Conservation (phyloP, 1,140 invertebrate species). For the Vollenhovia emeryi region DNA sequence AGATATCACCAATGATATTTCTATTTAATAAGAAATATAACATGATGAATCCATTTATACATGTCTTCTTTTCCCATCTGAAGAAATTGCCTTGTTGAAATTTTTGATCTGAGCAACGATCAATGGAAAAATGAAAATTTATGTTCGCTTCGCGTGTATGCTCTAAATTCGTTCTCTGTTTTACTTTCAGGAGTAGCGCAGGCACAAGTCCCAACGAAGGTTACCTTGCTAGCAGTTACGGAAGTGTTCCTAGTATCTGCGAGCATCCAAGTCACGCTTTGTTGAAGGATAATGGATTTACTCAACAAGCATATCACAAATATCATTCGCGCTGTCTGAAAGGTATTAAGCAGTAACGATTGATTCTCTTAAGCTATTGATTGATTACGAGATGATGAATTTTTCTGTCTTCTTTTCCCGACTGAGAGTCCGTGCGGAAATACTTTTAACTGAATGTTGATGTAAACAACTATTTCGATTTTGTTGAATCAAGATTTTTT, state of each 20-base stretch:
- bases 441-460: conserved; percentile 71
- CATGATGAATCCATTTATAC: background rate
- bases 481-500: conserved; percentile 14
- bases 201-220: conserved; percentile 90
- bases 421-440: conserved; percentile 74
- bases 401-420: conserved; percentile 85
- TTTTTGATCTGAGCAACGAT: background rate
- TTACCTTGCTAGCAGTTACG: conserved; percentile 89
- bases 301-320: conserved; percentile 98
- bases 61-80: conserved; percentile 56
- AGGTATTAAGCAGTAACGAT: conserved; percentile 84
- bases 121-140: background rate
- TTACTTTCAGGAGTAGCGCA: conserved; percentile 88
- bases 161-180: conserved; percentile 7
- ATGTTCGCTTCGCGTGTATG: background rate
- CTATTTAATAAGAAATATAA: background rate
- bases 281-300: conserved; percentile 98
- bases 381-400: conserved; percentile 76
- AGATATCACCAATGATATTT: background rate
- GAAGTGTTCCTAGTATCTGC: conserved; percentile 93
- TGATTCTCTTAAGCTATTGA: conserved; percentile 34
- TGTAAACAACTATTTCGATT: background rate
- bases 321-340: conserved; percentile 97
- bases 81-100: conserved; percentile 26
- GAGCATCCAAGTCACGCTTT: conserved; percentile 97